Evolutionary conservation across 2,888 invertebrate genomes (phyloP).

Genomic region (Pristionchus exspectatus): DNA sequence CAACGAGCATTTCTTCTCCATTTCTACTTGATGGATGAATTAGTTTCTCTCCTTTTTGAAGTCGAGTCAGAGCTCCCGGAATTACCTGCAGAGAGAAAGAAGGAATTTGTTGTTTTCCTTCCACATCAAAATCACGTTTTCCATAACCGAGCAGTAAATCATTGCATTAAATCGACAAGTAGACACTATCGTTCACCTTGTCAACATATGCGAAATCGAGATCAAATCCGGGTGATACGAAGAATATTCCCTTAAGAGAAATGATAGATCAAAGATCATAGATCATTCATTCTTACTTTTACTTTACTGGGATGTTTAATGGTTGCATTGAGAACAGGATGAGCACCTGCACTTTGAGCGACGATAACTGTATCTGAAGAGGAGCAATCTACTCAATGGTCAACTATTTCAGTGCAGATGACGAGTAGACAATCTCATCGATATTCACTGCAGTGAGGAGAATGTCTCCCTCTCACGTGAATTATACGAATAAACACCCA

Average conservation of each 20-base stretch:
- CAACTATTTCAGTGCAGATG: not conserved
- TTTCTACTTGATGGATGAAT: slow-evolving; percentile 55
- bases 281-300: not conserved
- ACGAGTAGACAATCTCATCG: not conserved
- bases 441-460: not conserved
- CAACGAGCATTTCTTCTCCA: slow-evolving; percentile 48
- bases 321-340: slow-evolving; percentile 45
- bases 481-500: not conserved
- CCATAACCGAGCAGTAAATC: not conserved
- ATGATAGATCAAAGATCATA: slow-evolving; percentile 19
- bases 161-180: not conserved
- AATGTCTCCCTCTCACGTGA: not conserved
- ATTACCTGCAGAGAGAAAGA: slow-evolving; percentile 37
- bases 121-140: not conserved
- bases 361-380: slow-evolving; percentile 45
- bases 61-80: slow-evolving; percentile 43
- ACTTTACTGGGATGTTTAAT: slow-evolving; percentile 32
- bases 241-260: slow-evolving; percentile 52
- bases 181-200: slow-evolving; percentile 33
- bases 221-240: slow-evolving; percentile 53
- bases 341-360: slow-evolving; percentile 50
- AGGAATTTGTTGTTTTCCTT: not conserved
- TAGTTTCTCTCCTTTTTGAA: slow-evolving; percentile 25
- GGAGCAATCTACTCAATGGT: not conserved
- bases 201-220: slow-evolving; percentile 54